Conservation (phyloP, 2,888 invertebrate species). For the Brachylomia viminalis region DNA sequence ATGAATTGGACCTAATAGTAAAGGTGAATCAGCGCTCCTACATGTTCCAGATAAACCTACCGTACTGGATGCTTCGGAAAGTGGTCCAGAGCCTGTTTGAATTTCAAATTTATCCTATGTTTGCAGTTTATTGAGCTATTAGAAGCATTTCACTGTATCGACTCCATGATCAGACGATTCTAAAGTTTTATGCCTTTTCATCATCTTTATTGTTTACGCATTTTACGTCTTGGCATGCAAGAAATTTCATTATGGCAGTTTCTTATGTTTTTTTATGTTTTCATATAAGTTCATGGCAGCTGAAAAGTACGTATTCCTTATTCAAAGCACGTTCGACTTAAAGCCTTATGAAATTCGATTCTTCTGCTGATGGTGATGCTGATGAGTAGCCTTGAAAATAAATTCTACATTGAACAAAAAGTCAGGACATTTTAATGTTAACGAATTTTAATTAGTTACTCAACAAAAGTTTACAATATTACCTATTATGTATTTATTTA, state of each 20-base stretch:
- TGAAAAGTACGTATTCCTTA: conserved; percentile 9
- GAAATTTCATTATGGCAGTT: conserved; percentile 40
- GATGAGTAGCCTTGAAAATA: conserved; percentile 9
- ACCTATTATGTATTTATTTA: neutral
- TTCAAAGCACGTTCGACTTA: conserved; percentile 12
- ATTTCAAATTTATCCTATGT: conserved; percentile 50
- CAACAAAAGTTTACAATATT: neutral
- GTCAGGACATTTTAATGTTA: neutral
- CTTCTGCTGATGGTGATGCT: neutral
- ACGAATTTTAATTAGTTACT: neutral
- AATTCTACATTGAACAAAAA: neutral
- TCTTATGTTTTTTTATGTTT: conserved; percentile 36
- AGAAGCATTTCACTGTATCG: conserved; percentile 60
- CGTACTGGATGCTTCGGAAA: conserved; percentile 16
- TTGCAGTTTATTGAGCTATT: conserved; percentile 54
- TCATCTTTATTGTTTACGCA: conserved; percentile 35
- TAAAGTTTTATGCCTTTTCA: conserved; percentile 45
- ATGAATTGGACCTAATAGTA: conserved; percentile 10
- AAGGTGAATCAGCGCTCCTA: neutral
- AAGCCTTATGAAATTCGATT: neutral
- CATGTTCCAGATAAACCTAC: conserved; percentile 19
- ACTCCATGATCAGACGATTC: conserved; percentile 32
- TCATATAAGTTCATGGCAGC: conserved; percentile 16
- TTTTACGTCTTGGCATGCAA: conserved; percentile 35
- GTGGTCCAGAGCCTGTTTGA: conserved; percentile 32